Evolutionary conservation across 1,140 invertebrate genomes (phyloP).

Genomic region (Wasmannia auropunctata): DNA sequence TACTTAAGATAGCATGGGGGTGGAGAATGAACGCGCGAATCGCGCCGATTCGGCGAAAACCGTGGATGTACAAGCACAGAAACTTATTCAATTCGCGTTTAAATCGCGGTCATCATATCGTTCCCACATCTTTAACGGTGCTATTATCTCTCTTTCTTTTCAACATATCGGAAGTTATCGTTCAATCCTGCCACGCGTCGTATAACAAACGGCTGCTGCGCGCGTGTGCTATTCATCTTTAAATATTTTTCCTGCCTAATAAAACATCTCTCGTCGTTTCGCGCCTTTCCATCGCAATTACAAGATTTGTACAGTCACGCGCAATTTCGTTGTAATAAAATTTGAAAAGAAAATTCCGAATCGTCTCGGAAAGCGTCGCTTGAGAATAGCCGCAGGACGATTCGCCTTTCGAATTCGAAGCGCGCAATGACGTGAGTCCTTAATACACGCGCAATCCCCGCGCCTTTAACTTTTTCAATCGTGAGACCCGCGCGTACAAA

Average conservation of each 20-base stretch:
- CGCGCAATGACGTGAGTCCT: not conserved
- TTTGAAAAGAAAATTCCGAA: not conserved
- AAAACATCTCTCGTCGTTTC: not conserved
- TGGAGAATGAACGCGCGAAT: slow-evolving; percentile 15
- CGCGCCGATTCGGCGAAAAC: not conserved
- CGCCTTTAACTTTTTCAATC: not conserved
- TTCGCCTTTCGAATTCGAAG: not conserved
- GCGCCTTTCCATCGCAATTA: not conserved
- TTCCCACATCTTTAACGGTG: slow-evolving; percentile 19
- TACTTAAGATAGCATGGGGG: slow-evolving; percentile 3
- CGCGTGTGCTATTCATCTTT: not conserved
- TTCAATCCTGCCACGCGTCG: slow-evolving; percentile 8
- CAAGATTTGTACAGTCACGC: not conserved
- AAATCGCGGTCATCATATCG: slow-evolving; percentile 12
- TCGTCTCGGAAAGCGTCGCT: not conserved
- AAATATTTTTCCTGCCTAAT: not conserved
- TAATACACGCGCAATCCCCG: not conserved
- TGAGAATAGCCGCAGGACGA: not conserved
- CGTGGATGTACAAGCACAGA: not conserved
- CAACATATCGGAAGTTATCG: too few relatives aligned
- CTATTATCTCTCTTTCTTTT: not conserved
- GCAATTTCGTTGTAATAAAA: not conserved
- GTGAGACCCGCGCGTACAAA: not conserved
- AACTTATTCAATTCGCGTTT: slow-evolving; percentile 4
- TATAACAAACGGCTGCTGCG: not conserved